Evolutionary conservation across 2,888 invertebrate genomes (phyloP).

Genomic region (Oscheius onirici): DNA sequence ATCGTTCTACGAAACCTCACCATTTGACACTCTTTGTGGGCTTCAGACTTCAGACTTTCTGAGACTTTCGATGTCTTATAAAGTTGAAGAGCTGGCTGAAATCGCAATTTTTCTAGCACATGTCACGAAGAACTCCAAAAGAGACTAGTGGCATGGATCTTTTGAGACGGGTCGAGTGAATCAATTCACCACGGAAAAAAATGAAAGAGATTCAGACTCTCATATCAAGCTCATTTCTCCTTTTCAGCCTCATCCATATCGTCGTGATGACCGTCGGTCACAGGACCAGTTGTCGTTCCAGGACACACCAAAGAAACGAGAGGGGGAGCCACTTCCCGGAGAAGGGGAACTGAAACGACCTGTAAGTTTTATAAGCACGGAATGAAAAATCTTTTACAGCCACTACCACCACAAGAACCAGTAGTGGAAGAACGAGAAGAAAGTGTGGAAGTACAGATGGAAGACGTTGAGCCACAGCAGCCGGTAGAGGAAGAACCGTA

Average conservation of each 20-base stretch:
- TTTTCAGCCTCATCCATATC: slow-evolving; percentile 5
- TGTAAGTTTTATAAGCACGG: background rate
- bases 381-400: background rate
- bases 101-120: too few relatives aligned
- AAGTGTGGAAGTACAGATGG: background rate
- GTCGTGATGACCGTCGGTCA: background rate
- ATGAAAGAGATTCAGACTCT: background rate
- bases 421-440: background rate
- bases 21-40: too few relatives aligned
- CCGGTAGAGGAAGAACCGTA: background rate
- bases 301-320: background rate
- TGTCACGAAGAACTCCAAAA: too few relatives aligned
- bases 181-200: too few relatives aligned
- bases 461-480: background rate
- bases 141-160: too few relatives aligned
- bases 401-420: background rate
- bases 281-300: background rate
- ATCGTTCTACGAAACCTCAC: too few relatives aligned
- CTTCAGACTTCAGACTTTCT: too few relatives aligned
- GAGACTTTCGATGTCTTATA: too few relatives aligned
- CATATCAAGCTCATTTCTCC: background rate
- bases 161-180: too few relatives aligned
- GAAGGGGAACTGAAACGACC: background rate
- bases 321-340: background rate
- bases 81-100: too few relatives aligned